Evolutionary conservation across 2,888 invertebrate species (phyloP).

Genomic region (Heterodera filipjevi): DNA sequence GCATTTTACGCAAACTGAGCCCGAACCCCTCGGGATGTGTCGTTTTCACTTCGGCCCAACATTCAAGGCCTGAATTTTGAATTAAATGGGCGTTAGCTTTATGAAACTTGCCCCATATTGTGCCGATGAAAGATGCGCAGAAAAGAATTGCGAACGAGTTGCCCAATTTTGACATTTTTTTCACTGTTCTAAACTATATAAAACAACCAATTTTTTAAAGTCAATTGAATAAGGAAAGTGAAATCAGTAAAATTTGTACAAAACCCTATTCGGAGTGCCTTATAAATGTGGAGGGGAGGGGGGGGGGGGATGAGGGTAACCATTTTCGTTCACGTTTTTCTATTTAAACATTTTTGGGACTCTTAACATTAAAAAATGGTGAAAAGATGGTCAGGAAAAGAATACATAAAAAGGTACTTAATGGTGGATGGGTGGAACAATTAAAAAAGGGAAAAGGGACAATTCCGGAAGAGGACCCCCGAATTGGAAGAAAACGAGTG

Average conservation of each 20-base stretch:
- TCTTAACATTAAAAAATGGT: background rate
- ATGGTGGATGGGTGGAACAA: background rate
- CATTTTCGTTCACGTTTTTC: background rate
- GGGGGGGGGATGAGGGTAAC: too few relatives aligned
- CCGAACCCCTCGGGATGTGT: background rate
- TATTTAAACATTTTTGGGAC: background rate
- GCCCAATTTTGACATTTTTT: background rate
- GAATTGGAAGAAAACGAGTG: background rate
- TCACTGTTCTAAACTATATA: too few relatives aligned
- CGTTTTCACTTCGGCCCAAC: conserved; percentile 13
- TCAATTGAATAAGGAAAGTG: background rate
- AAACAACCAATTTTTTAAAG: too few relatives aligned
- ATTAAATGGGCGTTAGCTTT: background rate
- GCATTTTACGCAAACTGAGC: background rate
- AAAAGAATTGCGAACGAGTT: conserved; percentile 6
- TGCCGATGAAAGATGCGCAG: background rate
- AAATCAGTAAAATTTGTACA: background rate
- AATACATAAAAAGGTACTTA: background rate
- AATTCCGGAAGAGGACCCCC: background rate
- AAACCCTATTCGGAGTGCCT: background rate
- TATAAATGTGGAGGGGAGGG: background rate
- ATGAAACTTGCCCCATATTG: background rate
- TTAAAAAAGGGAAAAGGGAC: background rate
- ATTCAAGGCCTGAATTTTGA: background rate
- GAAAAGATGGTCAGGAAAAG: background rate